Evolutionary conservation across 1,140 invertebrate species (phyloP).

Genomic region (Rhyacophila brunnea): DNA sequence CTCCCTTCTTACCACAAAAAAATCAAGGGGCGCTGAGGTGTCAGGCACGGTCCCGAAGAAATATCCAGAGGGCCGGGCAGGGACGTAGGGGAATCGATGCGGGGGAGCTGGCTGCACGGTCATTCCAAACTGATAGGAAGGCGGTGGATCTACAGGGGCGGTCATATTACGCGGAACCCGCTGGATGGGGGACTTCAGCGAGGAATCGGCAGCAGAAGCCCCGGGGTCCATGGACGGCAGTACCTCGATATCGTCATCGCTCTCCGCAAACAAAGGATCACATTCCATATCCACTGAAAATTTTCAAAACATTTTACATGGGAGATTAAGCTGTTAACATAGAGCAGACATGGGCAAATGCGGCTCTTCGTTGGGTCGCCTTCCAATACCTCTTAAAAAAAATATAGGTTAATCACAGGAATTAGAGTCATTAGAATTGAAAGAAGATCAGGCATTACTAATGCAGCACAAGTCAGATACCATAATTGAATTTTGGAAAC

Average conservation of each 20-base stretch:
- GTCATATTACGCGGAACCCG: conserved; percentile 22
- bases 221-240: conserved; percentile 35
- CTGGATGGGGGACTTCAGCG: conserved; percentile 18
- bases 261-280: conserved; percentile 51
- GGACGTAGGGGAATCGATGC: conserved; percentile 9
- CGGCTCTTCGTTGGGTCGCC: no score
- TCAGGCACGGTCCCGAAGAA: conserved; percentile 11
- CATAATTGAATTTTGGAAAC: no score
- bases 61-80: background rate
- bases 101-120: conserved; percentile 6
- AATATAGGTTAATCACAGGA: no score
- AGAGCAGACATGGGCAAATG: no score
- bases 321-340: no score
- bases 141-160: conserved; percentile 8
- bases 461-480: no score
- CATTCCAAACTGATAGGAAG: conserved; percentile 22
- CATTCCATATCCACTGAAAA: conserved; percentile 53
- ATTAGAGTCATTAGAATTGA: no score
- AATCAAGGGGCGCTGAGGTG: background rate
- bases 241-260: conserved; percentile 52
- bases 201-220: background rate
- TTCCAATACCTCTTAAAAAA: no score
- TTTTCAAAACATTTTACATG: no score
- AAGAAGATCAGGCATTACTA: no score
- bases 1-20: conserved; percentile 12